A percentile compares a stretch with the other conserved stretches of the same genome.
Conservation (phyloP, 2,113 vertebrate genomes). For the Pelvicachromis taeniatus region DNA sequence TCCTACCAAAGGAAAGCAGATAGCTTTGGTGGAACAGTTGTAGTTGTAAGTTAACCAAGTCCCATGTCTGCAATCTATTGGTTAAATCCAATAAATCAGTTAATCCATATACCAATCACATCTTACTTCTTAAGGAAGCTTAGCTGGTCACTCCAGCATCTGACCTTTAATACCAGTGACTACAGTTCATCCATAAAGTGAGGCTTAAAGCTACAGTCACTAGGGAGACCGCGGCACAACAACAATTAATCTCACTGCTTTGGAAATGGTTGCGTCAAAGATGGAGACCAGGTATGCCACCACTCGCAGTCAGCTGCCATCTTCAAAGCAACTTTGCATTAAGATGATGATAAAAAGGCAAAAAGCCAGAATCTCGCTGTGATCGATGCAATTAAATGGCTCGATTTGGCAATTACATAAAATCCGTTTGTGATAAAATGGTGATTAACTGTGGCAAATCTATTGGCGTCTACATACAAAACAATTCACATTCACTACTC, state of each 20-base stretch:
- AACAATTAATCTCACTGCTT: not conserved
- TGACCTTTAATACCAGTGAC: not conserved
- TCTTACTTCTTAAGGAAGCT: not conserved
- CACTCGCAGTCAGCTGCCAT: not conserved
- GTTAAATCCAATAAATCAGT: not conserved
- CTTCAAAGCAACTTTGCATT: not conserved
- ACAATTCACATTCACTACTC: not conserved
- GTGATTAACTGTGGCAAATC: not conserved
- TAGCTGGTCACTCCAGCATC: not conserved
- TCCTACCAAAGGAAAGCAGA: not conserved
- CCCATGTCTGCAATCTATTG: not conserved
- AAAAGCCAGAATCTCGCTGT: not conserved
- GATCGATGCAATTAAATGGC: not conserved
- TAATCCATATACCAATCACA: constrained; percentile 5
- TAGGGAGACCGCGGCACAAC: not conserved
- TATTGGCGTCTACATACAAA: not conserved
- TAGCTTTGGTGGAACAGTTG: not conserved
- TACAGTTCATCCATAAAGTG: constrained; percentile 2
- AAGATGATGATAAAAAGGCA: not conserved
- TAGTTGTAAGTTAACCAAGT: not conserved
- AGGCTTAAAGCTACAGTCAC: not conserved
- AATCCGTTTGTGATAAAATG: not conserved
- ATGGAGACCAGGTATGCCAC: not conserved
- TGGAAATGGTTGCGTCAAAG: not conserved
- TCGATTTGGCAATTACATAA: not conserved